Evolutionary conservation across 1,140 invertebrate genomes (phyloP), one percentile per base, ranked within the genome.

Genomic region (Pseudomyrmex gracilis): DNA sequence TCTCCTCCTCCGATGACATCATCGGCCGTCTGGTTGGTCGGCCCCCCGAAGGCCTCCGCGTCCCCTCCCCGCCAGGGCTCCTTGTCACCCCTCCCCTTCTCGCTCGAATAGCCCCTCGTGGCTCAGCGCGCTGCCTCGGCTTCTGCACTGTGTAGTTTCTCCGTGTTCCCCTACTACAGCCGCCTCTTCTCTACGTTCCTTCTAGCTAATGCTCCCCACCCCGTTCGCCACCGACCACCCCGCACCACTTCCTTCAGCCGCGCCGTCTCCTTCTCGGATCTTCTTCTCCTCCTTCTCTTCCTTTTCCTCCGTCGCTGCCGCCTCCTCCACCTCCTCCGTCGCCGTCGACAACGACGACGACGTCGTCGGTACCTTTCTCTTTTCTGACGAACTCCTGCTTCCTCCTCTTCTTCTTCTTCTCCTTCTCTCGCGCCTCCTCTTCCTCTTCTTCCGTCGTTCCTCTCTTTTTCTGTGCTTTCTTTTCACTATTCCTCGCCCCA

Each of bases 1-100:
- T 97, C 96, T 98, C 97, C 97, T 98, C 97, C 96, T 98, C 97
- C 96, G 97, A 98, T 98, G 97, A 98, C 97, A 98, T 98, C 97
- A 98, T 97, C 97, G 96, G 97, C 94, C 93, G 93, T 94, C 93
- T 94, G 94, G 93, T 94, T 94, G 93, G 93, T 94, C 93, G 93
- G 93, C 93, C 94, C 93, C 93, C 94, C 93, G 92, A 94, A 94
- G 94, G 94, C 93, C 93, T 93, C 91, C 93, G 90, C 91, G 90
- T 92, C 93, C 92, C 93, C 92, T 94, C 93, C 93, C 93, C 93
- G 93, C 94, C 94, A 94, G 93, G 92, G 92, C 92, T 94, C 89
- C 93, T 94, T 94, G 90, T 91, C 93, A 92, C 92, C 93, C 93
- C 94, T 92, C 93, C 93, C 93, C 93, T 92, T 92, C 91, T 89